These are phyloP conservation scores for Phalacrocorax brasilianus DNA, from an alignment of 2,113 vertebrate species.

Conservation along the genomic window DNA sequence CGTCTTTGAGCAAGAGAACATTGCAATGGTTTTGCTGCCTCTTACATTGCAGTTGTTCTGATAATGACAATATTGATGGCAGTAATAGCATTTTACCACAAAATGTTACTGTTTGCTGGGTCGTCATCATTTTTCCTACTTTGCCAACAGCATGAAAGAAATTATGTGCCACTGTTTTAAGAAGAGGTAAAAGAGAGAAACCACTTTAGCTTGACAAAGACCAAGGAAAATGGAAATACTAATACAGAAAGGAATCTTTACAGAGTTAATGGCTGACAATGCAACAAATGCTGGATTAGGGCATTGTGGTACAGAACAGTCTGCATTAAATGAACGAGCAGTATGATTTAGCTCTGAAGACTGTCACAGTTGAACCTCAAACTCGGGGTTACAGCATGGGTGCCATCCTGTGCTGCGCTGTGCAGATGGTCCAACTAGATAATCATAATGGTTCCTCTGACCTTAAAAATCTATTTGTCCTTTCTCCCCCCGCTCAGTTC, in stretches of 20 bases:
- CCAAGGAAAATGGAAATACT: not conserved
- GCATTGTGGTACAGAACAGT: not conserved
- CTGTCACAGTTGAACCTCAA: not conserved
- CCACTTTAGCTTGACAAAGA: not conserved
- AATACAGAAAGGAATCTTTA: not conserved
- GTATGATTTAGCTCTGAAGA: not conserved
- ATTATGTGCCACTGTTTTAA: not conserved
- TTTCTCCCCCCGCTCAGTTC: not conserved
- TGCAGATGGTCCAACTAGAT: not conserved
- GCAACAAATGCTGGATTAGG: not conserved
- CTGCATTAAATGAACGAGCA: not conserved
- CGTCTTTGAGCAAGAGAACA: not conserved
- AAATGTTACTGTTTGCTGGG: not conserved
- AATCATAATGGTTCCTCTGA: not conserved
- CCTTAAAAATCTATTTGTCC: not conserved
- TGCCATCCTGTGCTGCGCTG: not conserved
- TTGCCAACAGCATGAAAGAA: not conserved
- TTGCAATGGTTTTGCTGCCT: not conserved
- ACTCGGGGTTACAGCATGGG: not conserved
- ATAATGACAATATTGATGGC: not conserved
- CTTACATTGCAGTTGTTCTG: not conserved
- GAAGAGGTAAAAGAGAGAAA: not conserved
- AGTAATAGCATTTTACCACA: slow-evolving; percentile 32
- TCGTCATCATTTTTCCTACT: not conserved
- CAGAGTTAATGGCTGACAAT: not conserved